Evolutionary conservation across 2,888 invertebrate species (phyloP).

Genomic region (Stegana nigrithorax): DNA sequence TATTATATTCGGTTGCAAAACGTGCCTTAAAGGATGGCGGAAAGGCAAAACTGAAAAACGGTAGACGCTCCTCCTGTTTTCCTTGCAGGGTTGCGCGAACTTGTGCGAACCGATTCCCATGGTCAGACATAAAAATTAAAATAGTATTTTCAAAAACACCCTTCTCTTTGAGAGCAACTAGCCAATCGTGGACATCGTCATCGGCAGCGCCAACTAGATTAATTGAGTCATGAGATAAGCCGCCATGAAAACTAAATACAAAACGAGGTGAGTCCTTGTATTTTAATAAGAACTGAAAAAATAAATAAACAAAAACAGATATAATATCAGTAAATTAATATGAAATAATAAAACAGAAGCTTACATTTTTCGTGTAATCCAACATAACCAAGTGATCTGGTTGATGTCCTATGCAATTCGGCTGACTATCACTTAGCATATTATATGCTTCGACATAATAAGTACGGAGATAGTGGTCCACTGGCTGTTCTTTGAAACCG

Average conservation of each 20-base stretch:
- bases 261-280: conserved; percentile 82
- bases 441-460: conserved; percentile 79
- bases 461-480: conserved; percentile 89
- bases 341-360: conserved; percentile 28
- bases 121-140: conserved; percentile 92
- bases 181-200: conserved; percentile 76
- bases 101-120: conserved; percentile 87
- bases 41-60: conserved; percentile 84
- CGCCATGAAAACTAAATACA: conserved; percentile 88
- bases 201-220: conserved; percentile 84
- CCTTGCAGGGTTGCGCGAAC: conserved; percentile 90
- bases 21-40: conserved; percentile 76
- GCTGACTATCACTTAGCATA: conserved; percentile 71
- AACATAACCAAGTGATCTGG: conserved; percentile 79
- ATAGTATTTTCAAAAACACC: conserved; percentile 83
- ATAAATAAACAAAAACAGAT: background rate
- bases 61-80: conserved; percentile 90
- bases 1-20: conserved; percentile 73
- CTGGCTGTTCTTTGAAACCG: conserved; percentile 85
- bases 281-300: conserved; percentile 71
- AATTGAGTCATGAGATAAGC: conserved; percentile 88
- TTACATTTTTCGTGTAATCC: conserved; percentile 76
- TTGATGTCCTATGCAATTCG: conserved; percentile 78
- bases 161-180: conserved; percentile 73
- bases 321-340: conserved; percentile 22